Percentiles rank a stretch among this genome's conserved stretches.
Conservation (phyloP, 2,797 vertebrate genomes). For the Enteromius argenteus region DNA sequence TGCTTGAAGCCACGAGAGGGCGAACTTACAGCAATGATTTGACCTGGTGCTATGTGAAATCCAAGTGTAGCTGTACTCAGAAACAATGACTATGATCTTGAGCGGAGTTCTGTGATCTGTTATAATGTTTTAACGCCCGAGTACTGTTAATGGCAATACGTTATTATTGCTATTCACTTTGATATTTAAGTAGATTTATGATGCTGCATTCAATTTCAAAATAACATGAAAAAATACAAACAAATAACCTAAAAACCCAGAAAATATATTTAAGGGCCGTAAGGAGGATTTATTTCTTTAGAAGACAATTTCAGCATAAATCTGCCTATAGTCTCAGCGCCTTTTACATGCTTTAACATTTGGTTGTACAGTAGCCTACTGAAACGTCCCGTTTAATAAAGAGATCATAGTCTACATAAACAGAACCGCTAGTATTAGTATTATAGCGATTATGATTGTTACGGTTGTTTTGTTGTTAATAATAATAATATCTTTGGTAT, state of each 20-base stretch:
- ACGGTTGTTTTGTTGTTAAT: not conserved
- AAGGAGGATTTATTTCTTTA: not conserved
- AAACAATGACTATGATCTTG: slow-evolving; percentile 58
- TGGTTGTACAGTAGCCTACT: no score
- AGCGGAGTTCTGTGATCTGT: slow-evolving; percentile 14
- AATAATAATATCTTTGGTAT: not conserved
- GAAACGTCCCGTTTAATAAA: not conserved
- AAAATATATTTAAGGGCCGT: not conserved
- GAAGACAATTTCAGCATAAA: not conserved
- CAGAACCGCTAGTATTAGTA: not conserved
- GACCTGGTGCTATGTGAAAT: slow-evolving; percentile 23
- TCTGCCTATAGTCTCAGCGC: not conserved
- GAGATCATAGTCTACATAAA: not conserved
- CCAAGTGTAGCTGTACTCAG: slow-evolving; percentile 40
- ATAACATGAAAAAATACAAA: not conserved
- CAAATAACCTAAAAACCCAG: not conserved
- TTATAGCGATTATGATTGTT: not conserved
- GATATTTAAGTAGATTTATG: not conserved
- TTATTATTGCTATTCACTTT: not conserved
- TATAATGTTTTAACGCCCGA: not conserved
- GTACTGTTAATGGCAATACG: not conserved
- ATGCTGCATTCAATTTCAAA: not conserved
- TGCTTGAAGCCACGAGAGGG: slow-evolving; percentile 87
- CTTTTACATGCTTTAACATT: not conserved
- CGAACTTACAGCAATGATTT: slow-evolving; percentile 76